Conservation (phyloP, 2,797 vertebrate genomes). For the Crocodylus rhombifer region DNA sequence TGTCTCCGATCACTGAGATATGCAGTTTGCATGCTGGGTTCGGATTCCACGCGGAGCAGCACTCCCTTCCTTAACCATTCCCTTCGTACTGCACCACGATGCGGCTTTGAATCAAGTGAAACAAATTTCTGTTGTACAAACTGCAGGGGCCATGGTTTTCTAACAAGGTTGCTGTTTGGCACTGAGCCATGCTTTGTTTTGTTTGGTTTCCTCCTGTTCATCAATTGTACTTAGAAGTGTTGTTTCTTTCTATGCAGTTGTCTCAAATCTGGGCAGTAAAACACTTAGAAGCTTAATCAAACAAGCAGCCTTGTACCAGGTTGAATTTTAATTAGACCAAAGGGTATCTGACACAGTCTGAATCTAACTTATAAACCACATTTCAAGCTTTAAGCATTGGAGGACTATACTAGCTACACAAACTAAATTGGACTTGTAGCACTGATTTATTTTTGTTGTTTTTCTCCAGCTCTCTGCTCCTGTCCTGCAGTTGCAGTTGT, state of each 20-base stretch:
- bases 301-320: background rate
- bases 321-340: background rate
- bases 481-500: background rate
- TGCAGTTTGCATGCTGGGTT: background rate
- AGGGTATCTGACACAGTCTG: fast-evolving
- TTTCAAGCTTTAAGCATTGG: background rate
- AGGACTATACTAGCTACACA: fast-evolving
- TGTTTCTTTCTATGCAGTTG: background rate
- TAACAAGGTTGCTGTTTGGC: background rate
- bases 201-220: background rate
- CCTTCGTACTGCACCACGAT: background rate
- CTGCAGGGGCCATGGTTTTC: background rate
- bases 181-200: background rate
- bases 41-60: too few relatives aligned
- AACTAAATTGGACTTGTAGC: fast-evolving
- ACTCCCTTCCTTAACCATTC: fast-evolving
- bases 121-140: background rate
- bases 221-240: background rate
- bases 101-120: background rate
- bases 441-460: too few relatives aligned
- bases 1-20: background rate
- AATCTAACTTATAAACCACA: fast-evolving
- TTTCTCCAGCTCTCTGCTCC: too few relatives aligned
- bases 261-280: background rate
- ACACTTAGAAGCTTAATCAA: background rate